Conservation (phyloP, 1,140 invertebrate genomes). For the Cardiocondyla obscurior region DNA sequence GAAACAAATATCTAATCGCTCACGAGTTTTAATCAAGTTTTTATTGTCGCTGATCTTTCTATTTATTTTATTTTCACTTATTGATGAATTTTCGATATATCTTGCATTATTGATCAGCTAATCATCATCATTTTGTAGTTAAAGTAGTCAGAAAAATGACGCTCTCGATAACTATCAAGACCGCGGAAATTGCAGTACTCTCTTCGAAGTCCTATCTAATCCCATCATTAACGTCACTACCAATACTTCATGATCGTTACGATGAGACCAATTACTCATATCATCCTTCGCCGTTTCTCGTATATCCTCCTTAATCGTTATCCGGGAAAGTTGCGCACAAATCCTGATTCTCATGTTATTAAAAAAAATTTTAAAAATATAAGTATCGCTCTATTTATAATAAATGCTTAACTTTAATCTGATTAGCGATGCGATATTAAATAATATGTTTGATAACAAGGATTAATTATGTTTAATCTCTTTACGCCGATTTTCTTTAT, state of each 20-base stretch:
- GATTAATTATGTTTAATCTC: slow-evolving; percentile 9
- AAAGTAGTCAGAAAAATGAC: slow-evolving; percentile 62
- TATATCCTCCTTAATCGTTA: slow-evolving; percentile 50
- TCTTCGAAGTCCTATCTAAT: slow-evolving; percentile 36
- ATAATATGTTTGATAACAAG: slow-evolving; percentile 22
- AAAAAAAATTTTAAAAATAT: no score
- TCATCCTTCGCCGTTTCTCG: slow-evolving; percentile 18
- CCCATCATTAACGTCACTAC: slow-evolving; percentile 61
- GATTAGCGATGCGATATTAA: slow-evolving; percentile 33
- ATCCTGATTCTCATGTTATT: not conserved
- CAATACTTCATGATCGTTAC: slow-evolving; percentile 62
- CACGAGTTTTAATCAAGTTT: not conserved
- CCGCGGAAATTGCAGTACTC: slow-evolving; percentile 58
- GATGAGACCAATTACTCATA: slow-evolving; percentile 63
- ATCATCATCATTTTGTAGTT: slow-evolving; percentile 67
- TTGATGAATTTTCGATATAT: not conserved
- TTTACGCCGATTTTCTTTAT: not conserved
- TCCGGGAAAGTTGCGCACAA: slow-evolving; percentile 2
- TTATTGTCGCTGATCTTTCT: not conserved
- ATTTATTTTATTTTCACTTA: slow-evolving; percentile 35
- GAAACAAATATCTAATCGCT: not conserved
- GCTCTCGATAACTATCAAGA: slow-evolving; percentile 64
- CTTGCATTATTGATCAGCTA: slow-evolving; percentile 55
- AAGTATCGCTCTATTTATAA: slow-evolving; percentile 14
- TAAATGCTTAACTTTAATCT: slow-evolving; percentile 29